Evolutionary conservation across 2,113 vertebrate genomes (phyloP).

Genomic region (Pelmatolapia mariae): DNA sequence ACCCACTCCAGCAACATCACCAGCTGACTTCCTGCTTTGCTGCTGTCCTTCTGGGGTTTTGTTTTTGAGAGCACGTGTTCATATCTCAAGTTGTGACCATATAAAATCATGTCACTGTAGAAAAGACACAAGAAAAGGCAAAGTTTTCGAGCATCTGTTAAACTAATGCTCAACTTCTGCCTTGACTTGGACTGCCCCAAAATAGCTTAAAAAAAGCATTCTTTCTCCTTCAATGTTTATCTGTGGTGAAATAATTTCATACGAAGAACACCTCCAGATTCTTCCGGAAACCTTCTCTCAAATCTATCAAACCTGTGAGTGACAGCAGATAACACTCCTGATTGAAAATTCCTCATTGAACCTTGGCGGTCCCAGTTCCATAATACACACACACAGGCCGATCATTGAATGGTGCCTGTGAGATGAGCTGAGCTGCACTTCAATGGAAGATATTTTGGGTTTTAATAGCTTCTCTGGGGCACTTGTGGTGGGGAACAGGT

Average conservation of each 20-base stretch:
- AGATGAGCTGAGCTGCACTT: slow-evolving; percentile 33
- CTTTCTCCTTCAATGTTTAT: background rate
- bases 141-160: background rate
- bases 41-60: background rate
- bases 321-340: background rate
- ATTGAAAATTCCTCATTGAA: slow-evolving; percentile 34
- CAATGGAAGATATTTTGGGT: slow-evolving; percentile 45
- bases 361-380: background rate
- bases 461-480: slow-evolving; percentile 44
- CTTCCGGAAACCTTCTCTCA: background rate
- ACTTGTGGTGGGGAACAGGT: slow-evolving; percentile 52
- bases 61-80: background rate
- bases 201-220: background rate
- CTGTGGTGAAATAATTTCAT: background rate
- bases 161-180: background rate
- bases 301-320: background rate
- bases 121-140: background rate
- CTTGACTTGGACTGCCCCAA: background rate
- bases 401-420: background rate
- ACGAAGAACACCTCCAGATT: background rate
- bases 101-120: background rate
- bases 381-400: background rate
- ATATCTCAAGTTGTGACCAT: background rate
- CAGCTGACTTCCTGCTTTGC: background rate
- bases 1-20: background rate